Conservation (phyloP, 2,888 invertebrate genomes). For the Ophion ellenae region DNA sequence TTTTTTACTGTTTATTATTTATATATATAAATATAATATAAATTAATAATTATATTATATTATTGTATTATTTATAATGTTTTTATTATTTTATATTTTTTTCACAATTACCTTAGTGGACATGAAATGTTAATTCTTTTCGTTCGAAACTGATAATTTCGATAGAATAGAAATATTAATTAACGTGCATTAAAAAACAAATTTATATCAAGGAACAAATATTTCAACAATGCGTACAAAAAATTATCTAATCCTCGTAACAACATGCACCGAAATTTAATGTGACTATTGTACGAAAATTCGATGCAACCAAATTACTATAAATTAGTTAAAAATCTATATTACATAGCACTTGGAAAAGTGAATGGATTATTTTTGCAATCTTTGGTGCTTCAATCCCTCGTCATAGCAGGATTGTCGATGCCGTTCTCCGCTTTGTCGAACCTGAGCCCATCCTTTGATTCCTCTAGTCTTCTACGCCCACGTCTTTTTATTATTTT, state of each 20-base stretch:
- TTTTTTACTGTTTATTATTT: too few species aligned
- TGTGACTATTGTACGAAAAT: not conserved
- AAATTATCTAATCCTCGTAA: not conserved
- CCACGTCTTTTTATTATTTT: constrained; percentile 40
- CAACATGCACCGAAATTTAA: not conserved
- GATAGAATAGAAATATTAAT: too few species aligned
- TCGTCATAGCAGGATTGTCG: constrained; percentile 32
- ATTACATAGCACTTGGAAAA: not conserved
- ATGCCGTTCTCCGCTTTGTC: constrained; percentile 18
- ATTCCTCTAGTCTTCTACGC: not conserved
- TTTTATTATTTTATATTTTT: too few species aligned
- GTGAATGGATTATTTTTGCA: too few species aligned
- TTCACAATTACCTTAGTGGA: too few species aligned
- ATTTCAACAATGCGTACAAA: not conserved
- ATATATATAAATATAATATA: too few species aligned
- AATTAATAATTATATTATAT: too few species aligned
- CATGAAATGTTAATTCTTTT: too few species aligned
- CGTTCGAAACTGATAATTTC: too few species aligned
- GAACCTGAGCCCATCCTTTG: constrained; percentile 12
- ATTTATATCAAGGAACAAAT: too few species aligned
- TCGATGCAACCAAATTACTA: not conserved
- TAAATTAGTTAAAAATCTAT: not conserved
- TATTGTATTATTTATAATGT: too few species aligned
- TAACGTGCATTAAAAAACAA: too few species aligned
- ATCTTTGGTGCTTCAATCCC: not conserved